These are phyloP conservation scores for Sinocyclocheilus rhinocerous DNA, from an alignment of 2,113 vertebrate species.

Conservation along the genomic window DNA sequence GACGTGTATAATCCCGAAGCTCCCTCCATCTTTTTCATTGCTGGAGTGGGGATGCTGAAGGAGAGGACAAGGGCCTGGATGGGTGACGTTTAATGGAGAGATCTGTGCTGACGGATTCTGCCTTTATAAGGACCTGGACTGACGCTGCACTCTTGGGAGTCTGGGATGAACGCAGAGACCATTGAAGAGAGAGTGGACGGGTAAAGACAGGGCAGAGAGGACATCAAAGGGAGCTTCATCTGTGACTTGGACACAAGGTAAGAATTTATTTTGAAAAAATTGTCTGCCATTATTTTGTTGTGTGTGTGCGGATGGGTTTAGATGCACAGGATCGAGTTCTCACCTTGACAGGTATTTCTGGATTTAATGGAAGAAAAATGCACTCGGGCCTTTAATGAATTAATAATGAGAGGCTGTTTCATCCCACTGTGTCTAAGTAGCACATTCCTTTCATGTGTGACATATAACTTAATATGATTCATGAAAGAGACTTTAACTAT, in stretches of 20 bases:
- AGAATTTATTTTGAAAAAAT: background rate
- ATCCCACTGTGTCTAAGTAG: background rate
- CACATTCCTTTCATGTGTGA: slow-evolving; percentile 1
- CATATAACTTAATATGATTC: background rate
- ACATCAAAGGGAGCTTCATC: slow-evolving; percentile 27
- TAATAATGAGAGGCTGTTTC: slow-evolving; percentile 15
- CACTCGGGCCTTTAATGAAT: slow-evolving; percentile 26
- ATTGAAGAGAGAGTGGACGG: slow-evolving; percentile 19
- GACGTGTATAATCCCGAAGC: slow-evolving; percentile 66
- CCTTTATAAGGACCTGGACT: slow-evolving; percentile 44
- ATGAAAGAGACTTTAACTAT: background rate
- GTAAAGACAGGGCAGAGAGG: slow-evolving; percentile 13
- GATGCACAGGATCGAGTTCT: background rate
- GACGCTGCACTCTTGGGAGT: slow-evolving; percentile 48
- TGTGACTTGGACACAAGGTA: slow-evolving; percentile 35
- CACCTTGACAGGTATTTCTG: slow-evolving; percentile 44
- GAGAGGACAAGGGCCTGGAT: slow-evolving; percentile 40
- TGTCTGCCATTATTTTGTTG: background rate
- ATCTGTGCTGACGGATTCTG: slow-evolving; percentile 20
- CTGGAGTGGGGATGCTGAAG: slow-evolving; percentile 28
- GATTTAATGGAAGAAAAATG: slow-evolving; percentile 15
- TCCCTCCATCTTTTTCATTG: slow-evolving; percentile 67
- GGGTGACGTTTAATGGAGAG: slow-evolving; percentile 48
- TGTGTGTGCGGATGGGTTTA: slow-evolving; percentile 10
- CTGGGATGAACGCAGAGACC: slow-evolving; percentile 26